These are phyloP conservation scores for Mesochorus sp. DNA, from an alignment of 2,888 invertebrate genomes.

Conservation along the genomic window DNA sequence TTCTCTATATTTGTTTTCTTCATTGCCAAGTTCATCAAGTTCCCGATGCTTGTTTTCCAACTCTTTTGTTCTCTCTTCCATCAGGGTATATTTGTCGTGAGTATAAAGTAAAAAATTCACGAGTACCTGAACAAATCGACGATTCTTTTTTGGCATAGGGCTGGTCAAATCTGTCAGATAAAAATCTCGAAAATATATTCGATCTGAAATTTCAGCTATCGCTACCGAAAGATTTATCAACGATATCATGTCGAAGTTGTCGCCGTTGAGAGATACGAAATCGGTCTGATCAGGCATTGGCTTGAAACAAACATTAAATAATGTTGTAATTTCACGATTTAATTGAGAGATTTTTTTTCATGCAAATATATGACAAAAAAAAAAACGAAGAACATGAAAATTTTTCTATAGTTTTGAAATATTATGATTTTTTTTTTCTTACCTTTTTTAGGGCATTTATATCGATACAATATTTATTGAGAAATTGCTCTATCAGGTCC, in stretches of 20 bases:
- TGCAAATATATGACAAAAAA: background rate
- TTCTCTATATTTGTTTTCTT: conserved; percentile 51
- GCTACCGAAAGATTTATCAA: conserved; percentile 69
- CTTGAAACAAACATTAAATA: conserved; percentile 56
- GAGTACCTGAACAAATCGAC: conserved; percentile 67
- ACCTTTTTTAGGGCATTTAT: conserved; percentile 65
- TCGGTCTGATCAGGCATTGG: conserved; percentile 66
- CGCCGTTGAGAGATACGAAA: conserved; percentile 34
- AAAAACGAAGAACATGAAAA: background rate
- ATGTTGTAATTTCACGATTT: background rate
- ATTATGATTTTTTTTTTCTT: conserved; percentile 32
- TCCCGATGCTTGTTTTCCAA: conserved; percentile 13
- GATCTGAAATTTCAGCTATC: conserved; percentile 63
- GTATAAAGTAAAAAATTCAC: conserved; percentile 71
- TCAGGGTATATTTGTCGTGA: conserved; percentile 55
- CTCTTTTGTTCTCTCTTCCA: conserved; percentile 59
- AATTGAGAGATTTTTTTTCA: background rate
- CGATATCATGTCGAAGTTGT: conserved; percentile 64
- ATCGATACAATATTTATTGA: conserved; percentile 67
- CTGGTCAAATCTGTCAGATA: conserved; percentile 69
- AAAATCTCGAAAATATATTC: conserved; percentile 70
- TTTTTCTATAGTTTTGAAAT: background rate
- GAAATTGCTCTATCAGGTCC: conserved; percentile 67
- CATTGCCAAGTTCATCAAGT: conserved; percentile 54
- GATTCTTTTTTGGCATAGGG: conserved; percentile 71